A percentile compares a stretch with the other conserved stretches of the same genome.
These are phyloP conservation scores for Nerophis lumbriciformis DNA, from an alignment of 2,113 vertebrate species.

Conservation along the genomic window DNA sequence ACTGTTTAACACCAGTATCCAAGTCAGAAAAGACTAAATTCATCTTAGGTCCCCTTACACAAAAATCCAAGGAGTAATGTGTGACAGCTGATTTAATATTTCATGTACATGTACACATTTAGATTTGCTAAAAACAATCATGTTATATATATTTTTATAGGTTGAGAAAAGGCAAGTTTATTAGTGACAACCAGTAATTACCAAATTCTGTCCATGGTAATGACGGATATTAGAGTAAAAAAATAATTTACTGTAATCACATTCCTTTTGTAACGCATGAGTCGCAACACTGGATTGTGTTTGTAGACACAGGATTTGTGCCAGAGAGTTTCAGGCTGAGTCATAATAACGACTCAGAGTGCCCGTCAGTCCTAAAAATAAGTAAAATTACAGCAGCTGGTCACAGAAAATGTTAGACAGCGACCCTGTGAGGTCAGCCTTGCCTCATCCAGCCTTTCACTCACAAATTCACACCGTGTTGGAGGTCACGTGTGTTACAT, in stretches of 20 bases:
- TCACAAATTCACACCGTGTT: neutral
- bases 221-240: too few species aligned
- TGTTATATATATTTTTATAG: too few species aligned
- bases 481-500: neutral
- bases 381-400: constrained; percentile 37
- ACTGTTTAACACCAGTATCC: too few species aligned
- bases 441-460: neutral
- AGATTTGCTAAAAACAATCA: too few species aligned
- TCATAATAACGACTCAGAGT: constrained; percentile 30
- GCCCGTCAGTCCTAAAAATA: constrained; percentile 50
- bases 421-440: neutral
- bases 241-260: too few species aligned
- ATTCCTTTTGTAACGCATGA: too few species aligned
- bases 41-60: neutral
- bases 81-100: too few species aligned
- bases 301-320: constrained; percentile 38
- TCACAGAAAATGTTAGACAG: constrained; percentile 16
- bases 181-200: too few species aligned
- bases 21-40: too few species aligned
- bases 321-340: constrained; percentile 35
- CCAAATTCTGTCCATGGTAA: too few species aligned
- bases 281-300: neutral
- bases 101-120: too few species aligned
- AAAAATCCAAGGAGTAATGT: neutral
- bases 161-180: too few species aligned